Evolutionary conservation across 2,113 vertebrate species (phyloP).

Genomic region (Dunckerocampus dactyliophorus): DNA sequence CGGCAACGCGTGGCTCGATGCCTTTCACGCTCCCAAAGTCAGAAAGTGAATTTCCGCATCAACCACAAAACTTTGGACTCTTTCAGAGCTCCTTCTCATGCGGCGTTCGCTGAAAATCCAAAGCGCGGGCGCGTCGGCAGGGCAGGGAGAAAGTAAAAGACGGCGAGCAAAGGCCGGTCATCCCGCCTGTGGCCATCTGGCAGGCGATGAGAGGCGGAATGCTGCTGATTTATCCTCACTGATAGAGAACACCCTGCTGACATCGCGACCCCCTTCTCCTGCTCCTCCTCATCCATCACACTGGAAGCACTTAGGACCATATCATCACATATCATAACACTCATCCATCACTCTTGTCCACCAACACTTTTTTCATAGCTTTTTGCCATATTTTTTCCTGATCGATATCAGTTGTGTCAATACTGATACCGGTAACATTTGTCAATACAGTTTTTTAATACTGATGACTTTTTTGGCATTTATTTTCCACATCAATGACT

Average conservation of each 20-base stretch:
- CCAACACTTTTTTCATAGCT: too few relatives aligned
- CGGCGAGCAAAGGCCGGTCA: neutral
- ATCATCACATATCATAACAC: neutral
- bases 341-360: neutral
- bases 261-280: constrained; percentile 23
- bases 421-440: too few relatives aligned
- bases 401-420: too few relatives aligned
- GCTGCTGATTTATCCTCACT: constrained; percentile 36
- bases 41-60: neutral
- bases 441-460: too few relatives aligned
- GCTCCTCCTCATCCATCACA: constrained; percentile 10
- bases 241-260: constrained; percentile 33
- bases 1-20: too few relatives aligned
- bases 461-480: too few relatives aligned
- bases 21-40: neutral
- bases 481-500: too few relatives aligned
- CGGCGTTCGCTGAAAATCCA: neutral
- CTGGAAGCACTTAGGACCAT: neutral
- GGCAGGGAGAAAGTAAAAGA: neutral
- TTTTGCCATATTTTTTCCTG: too few relatives aligned
- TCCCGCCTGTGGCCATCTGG: constrained; percentile 39
- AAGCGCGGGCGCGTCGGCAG: neutral
- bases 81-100: neutral
- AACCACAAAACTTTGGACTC: neutral
- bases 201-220: constrained; percentile 45